Evolutionary conservation across 2,888 invertebrate genomes (phyloP), one percentile per base, ranked within the genome.

Genomic region (Scaptomyza caliginosa): DNA sequence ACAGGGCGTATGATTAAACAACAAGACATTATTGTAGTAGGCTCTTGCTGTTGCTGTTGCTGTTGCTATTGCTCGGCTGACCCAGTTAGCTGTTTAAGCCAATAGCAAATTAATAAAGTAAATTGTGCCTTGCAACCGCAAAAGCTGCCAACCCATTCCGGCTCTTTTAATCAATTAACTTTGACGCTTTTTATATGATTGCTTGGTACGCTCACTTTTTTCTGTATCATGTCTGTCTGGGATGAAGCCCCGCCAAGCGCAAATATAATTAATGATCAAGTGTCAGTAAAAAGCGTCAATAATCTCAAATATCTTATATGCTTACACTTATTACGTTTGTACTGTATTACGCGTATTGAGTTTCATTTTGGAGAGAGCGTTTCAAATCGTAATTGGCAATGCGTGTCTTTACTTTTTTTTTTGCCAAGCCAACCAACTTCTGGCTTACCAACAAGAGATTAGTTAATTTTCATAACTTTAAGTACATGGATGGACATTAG

Each of bases 221-320:
- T 19, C 17, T 17, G n/a, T n/a, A n/a, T 8, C 16, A 17, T 46
- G 30, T 30, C 40, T 43, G 26, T 17, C 17, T 11, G 17, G 5
- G 52, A 51, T 32, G 52, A 56, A 65, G 62, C 58, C 63, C 57
- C 63, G 59, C 70, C 73, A 68, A 56, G 70, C 66, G 65, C 58
- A 70, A 65, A 70, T 77, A 83, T 81, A 86, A 84, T 81, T 86
- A 84, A 86, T 84, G 86, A 84, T 86, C 84, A 65, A 81, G 62
- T 86, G 67, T 84, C 74, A 74, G 66, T 51, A 79, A 45, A 54
- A 54, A 70, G 49, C 67, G 64, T 46, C 63, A 71, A 64, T 69
- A 67, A 73, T 73, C 80, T 66, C 36, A 64, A 66, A 76, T 86
- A 86, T 63, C 58, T 59, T 73, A 65, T 65, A 46, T 50, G 55